Evolutionary conservation across 2,113 vertebrate genomes (phyloP).

Genomic region (Megaceryle torquata): DNA sequence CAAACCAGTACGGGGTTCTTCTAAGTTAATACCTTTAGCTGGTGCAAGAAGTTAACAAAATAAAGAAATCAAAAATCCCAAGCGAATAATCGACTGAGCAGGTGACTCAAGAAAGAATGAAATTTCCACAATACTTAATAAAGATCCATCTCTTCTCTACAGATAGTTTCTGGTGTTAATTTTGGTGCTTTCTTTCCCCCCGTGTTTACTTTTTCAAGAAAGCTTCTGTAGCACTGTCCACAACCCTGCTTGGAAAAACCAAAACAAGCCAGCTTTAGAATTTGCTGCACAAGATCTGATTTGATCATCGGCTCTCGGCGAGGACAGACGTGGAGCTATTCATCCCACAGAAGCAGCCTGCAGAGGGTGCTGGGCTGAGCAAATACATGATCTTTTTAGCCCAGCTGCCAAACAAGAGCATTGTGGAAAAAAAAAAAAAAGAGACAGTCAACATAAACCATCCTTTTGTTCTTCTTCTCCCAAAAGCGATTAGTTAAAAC

Average conservation of each 20-base stretch:
- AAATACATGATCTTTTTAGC: not conserved
- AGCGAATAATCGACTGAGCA: not conserved
- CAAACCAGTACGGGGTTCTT: not conserved
- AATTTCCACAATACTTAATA: not conserved
- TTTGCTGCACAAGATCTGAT: not conserved
- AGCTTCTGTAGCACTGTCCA: not conserved
- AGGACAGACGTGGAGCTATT: not conserved
- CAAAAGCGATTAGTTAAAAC: not conserved
- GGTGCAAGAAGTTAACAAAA: not conserved
- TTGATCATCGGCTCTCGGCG: not conserved
- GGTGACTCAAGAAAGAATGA: not conserved
- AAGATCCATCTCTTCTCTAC: fast-evolving
- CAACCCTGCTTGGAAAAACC: not conserved
- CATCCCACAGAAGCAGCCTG: not conserved
- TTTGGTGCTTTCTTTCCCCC: not conserved
- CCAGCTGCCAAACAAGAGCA: conserved; percentile 9
- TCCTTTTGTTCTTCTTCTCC: not conserved
- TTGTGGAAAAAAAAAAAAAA: not conserved
- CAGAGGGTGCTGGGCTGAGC: not conserved
- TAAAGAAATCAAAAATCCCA: not conserved
- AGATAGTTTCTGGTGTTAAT: not conserved
- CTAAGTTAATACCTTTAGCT: not conserved
- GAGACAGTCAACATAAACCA: not conserved
- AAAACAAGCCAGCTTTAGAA: conserved; percentile 25
- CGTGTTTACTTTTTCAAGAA: not conserved